Evolutionary conservation across 1,140 invertebrate species (phyloP).

Genomic region (Lordiphosa stackelbergi): DNA sequence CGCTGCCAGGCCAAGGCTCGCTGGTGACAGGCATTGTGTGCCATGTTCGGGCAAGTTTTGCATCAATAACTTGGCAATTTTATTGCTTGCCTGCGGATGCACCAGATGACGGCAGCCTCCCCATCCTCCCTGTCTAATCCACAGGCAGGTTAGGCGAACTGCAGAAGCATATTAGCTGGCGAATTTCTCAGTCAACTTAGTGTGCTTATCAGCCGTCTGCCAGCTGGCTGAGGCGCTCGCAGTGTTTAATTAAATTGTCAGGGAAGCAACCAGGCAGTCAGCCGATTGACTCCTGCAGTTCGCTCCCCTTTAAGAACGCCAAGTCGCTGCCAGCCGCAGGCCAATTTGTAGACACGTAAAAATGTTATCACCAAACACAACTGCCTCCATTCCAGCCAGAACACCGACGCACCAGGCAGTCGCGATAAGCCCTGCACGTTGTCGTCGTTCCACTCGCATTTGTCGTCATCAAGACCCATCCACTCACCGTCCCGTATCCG

Average conservation of each 20-base stretch:
- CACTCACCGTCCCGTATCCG: too few relatives aligned
- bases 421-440: constrained; percentile 69
- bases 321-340: constrained; percentile 30
- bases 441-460: constrained; percentile 64
- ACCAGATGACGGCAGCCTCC: too few relatives aligned
- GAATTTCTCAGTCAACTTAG: too few relatives aligned
- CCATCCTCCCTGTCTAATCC: too few relatives aligned
- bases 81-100: constrained; percentile 10
- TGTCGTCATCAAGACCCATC: constrained; percentile 52
- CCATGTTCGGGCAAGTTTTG: constrained; percentile 26
- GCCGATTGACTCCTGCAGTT: too few relatives aligned
- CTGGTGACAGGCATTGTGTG: constrained; percentile 6
- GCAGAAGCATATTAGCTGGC: too few relatives aligned
- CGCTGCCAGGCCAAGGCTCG: constrained; percentile 15
- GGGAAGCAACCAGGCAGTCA: too few relatives aligned
- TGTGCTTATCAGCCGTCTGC: constrained; percentile 11
- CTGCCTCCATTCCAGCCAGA: constrained; percentile 19
- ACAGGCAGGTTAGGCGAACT: too few relatives aligned
- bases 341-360: constrained; percentile 66
- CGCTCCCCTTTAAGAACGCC: too few relatives aligned
- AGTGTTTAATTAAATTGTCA: too few relatives aligned
- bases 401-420: constrained; percentile 7
- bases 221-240: too few relatives aligned
- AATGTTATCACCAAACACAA: constrained; percentile 63
- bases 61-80: constrained; percentile 53